Conservation (phyloP, 1,140 invertebrate species). For the Drosophila insularis region DNA sequence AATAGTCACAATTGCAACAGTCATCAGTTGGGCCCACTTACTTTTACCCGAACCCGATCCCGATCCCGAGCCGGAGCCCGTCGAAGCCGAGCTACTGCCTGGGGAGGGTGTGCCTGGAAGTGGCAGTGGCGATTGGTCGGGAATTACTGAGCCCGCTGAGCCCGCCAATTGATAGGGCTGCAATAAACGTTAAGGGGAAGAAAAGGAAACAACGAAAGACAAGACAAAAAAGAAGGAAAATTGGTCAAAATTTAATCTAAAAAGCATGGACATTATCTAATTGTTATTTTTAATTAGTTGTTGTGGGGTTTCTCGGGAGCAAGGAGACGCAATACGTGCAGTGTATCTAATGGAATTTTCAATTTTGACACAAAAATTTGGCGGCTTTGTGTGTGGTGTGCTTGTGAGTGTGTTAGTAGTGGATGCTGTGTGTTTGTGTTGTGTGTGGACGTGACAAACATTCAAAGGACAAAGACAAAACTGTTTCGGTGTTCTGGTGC, state of each 20-base stretch:
- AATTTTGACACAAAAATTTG: constrained; percentile 10
- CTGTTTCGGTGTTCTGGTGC: constrained; percentile 33
- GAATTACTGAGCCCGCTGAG: constrained; percentile 82
- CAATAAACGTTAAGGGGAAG: constrained; percentile 39
- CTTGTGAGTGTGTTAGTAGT: constrained; percentile 17
- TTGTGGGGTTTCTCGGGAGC: constrained; percentile 1
- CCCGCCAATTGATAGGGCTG: constrained; percentile 82
- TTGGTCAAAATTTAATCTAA: constrained; percentile 33
- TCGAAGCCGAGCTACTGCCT: constrained; percentile 82
- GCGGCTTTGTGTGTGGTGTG: background rate
- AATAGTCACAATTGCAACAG: background rate
- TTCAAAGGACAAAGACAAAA: constrained; percentile 33
- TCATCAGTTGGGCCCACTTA: constrained; percentile 27
- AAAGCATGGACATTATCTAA: background rate
- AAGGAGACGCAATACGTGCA: constrained; percentile 42
- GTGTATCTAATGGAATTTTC: constrained; percentile 23
- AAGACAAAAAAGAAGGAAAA: constrained; percentile 15
- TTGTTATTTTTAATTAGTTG: background rate
- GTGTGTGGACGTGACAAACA: constrained; percentile 21
- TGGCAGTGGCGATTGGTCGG: constrained; percentile 83
- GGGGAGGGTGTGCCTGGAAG: constrained; percentile 83
- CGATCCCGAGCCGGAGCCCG: constrained; percentile 80
- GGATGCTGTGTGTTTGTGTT: background rate
- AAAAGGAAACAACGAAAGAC: constrained; percentile 20
- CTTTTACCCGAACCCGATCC: constrained; percentile 79